Evolutionary conservation across 2,113 vertebrate species (phyloP).

Genomic region (Semicossyphus pulcher): DNA sequence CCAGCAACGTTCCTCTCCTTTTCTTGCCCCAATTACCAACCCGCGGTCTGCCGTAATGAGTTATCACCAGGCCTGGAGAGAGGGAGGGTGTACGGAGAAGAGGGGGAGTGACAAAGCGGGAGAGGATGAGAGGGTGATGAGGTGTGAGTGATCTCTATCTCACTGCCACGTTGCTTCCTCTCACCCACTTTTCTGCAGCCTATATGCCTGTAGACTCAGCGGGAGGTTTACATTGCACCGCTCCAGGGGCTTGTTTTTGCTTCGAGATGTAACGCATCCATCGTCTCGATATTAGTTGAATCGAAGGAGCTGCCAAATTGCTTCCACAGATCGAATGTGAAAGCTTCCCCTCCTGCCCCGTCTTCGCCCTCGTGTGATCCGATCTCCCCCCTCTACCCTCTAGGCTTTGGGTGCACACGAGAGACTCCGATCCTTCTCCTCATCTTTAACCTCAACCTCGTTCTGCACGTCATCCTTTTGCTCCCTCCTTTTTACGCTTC

Average conservation of each 20-base stretch:
- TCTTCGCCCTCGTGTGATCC: conserved; percentile 17
- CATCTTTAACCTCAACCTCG: background rate
- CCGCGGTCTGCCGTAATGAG: conserved; percentile 67
- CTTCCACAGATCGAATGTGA: conserved; percentile 44
- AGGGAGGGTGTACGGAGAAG: conserved; percentile 19
- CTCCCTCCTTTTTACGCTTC: background rate
- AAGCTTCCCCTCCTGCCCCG: conserved; percentile 45
- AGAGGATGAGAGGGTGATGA: conserved; percentile 54
- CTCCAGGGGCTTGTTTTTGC: conserved; percentile 37
- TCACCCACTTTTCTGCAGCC: conserved; percentile 19
- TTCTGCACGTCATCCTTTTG: too few relatives aligned
- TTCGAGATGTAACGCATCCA: conserved; percentile 23
- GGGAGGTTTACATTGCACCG: conserved; percentile 4
- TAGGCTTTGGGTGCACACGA: conserved; percentile 5
- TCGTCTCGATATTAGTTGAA: conserved; percentile 36
- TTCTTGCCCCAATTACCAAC: conserved; percentile 67
- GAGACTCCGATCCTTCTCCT: background rate
- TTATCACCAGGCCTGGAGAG: conserved; percentile 53
- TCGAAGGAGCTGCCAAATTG: conserved; percentile 25
- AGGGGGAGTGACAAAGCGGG: conserved; percentile 13
- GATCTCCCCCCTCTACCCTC: conserved; percentile 19
- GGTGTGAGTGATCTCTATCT: conserved; percentile 64
- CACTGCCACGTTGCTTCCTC: conserved; percentile 15
- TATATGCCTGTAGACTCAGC: conserved; percentile 10
- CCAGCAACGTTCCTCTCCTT: conserved; percentile 25